Percentiles rank a stretch among this genome's conserved stretches.
These are phyloP conservation scores for Stegodyphus mimosarum DNA, from an alignment of 1,140 invertebrate species.

Conservation along the genomic window DNA sequence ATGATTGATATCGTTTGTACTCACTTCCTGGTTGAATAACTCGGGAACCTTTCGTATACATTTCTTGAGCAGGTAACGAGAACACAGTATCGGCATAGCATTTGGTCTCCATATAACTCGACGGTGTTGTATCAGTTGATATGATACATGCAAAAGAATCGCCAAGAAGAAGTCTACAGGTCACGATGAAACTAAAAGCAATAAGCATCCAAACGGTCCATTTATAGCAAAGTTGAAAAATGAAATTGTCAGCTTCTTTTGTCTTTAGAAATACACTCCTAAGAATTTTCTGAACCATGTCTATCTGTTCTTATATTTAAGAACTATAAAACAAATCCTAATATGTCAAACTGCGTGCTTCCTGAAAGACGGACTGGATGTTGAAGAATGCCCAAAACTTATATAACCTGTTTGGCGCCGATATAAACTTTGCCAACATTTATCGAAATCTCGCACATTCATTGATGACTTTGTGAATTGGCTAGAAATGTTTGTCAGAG, in stretches of 20 bases:
- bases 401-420: no score
- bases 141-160: constrained; percentile 10
- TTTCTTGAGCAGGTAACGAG: neutral
- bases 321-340: no score
- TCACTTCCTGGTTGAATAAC: neutral
- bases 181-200: constrained; percentile 20
- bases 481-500: no score
- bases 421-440: no score
- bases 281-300: no score
- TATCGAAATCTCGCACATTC: no score
- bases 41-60: neutral
- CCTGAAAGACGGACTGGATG: no score
- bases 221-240: constrained; percentile 26
- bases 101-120: constrained; percentile 1
- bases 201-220: constrained; percentile 35
- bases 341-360: no score
- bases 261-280: no score
- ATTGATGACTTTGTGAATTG: no score
- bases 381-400: no score
- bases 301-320: no score
- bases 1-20: constrained; percentile 7
- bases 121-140: neutral
- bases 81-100: constrained; percentile 36
- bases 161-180: constrained; percentile 21
- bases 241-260: constrained; percentile 20